A percentile compares a stretch with the other conserved stretches of the same genome.
These are phyloP conservation scores for Drosophila miranda DNA, from an alignment of 1,140 invertebrate species.

Conservation along the genomic window DNA sequence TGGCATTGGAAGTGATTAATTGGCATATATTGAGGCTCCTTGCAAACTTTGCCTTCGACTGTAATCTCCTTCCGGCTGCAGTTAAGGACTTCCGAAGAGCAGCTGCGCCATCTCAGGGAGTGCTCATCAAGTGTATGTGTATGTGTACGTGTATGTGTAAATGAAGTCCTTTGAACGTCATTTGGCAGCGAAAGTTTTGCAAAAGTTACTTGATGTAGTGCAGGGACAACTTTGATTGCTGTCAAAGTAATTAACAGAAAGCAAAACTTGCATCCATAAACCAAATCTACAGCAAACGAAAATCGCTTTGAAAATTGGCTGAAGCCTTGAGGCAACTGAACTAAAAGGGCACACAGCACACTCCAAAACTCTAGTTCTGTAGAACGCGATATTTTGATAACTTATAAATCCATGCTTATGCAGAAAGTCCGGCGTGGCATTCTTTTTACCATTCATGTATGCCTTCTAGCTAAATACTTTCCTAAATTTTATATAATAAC, in stretches of 20 bases:
- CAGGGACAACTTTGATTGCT: conserved; percentile 2
- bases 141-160: too few relatives aligned
- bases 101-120: background rate
- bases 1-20: conserved; percentile 44
- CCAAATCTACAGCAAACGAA: background rate
- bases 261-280: background rate
- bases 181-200: background rate
- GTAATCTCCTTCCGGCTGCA: background rate
- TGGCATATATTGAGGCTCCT: conserved; percentile 9
- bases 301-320: too few relatives aligned
- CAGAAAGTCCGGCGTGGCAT: too few relatives aligned
- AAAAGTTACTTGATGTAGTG: background rate
- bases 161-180: background rate
- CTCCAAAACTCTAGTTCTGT: too few relatives aligned
- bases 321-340: too few relatives aligned
- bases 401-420: too few relatives aligned
- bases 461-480: too few relatives aligned
- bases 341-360: too few relatives aligned
- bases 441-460: too few relatives aligned
- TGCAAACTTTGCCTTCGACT: conserved; percentile 11
- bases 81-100: conserved; percentile 1
- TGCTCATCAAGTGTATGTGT: background rate
- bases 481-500: too few relatives aligned
- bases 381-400: too few relatives aligned
- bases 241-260: conserved; percentile 2